Base-by-base conservation (phyloP, 2,113 vertebrate species). In the Ictalurus punctatus region DNA sequence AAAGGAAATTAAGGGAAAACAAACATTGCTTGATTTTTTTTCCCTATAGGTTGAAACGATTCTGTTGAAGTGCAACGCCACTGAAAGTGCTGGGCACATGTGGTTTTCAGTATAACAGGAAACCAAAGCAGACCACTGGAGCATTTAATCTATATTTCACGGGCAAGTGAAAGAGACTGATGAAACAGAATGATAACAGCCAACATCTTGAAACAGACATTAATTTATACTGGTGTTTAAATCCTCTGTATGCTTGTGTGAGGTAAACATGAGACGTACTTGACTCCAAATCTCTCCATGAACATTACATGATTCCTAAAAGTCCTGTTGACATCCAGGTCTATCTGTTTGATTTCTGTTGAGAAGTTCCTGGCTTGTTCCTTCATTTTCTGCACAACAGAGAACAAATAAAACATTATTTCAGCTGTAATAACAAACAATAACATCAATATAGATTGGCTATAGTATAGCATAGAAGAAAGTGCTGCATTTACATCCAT, bases 281-380 rank as follows among this genome's bases (percentile, higher is more conserved):
- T 98, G 91, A 98, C 96, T 90, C 97, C 97, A 0, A 97, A 98
- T 91, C 97, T 97, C 44, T 98, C 97, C 94, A 95, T 97, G 86
- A 98, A 98, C 97, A 98, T 98, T 93, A 98, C 96, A 92, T 98
- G 97, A 93, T 98, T 98, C 71, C 97, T 95, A 92, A 98, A 98
- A 52, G 97, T 98, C 89, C 97, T 95, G 94, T 98, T 98, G 81
- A 98, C 96, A 0, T 98, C 97, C 82, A 98, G 88, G 89, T 98
- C 97, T 2, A 98, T 98, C 94, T 98, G 97, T 90, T 97, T 98
- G 91, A 98, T 97, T 93, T 98, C 97, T 0, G 96, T 94, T 0
- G 97, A 98, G 92, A 94, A 96, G 81, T 83, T 93, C 56, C 95
- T 96, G 2, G 97, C 97, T 93, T 97, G 97, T 87, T 95, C 94